Conservation (phyloP, 2,888 invertebrate genomes). For the Branchellion lobata region DNA sequence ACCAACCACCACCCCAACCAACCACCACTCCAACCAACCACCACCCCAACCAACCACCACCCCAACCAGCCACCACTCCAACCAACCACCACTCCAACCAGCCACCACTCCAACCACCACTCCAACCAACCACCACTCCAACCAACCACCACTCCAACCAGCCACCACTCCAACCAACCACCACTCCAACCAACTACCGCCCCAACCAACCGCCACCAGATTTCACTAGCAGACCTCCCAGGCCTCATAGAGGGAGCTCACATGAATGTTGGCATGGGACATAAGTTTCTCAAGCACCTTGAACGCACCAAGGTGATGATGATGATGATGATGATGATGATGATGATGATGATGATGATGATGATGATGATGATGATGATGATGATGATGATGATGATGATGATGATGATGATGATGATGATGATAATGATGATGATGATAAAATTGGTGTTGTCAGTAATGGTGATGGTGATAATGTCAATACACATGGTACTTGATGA, state of each 20-base stretch:
- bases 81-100: too few species aligned
- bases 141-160: too few species aligned
- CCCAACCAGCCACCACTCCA: too few species aligned
- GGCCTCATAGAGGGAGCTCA: slow-evolving; percentile 95
- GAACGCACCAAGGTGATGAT: slow-evolving; percentile 76
- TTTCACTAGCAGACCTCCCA: slow-evolving; percentile 88
- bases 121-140: too few species aligned
- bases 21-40: too few species aligned
- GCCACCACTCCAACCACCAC: too few species aligned
- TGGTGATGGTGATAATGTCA: too few species aligned
- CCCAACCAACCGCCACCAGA: slow-evolving; percentile 64
- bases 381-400: slow-evolving; percentile 40
- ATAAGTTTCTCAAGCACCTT: slow-evolving; percentile 86
- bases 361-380: slow-evolving; percentile 34
- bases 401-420: slow-evolving; percentile 22
- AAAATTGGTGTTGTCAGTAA: too few species aligned
- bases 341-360: slow-evolving; percentile 40
- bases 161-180: too few species aligned
- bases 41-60: too few species aligned
- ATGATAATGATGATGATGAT: neutral
- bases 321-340: slow-evolving; percentile 31
- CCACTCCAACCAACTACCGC: neutral
- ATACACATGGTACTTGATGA: too few species aligned
- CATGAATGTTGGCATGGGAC: slow-evolving; percentile 71
- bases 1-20: too few species aligned